Conservation (phyloP, 2,113 vertebrate genomes). For the Rynchops niger region DNA sequence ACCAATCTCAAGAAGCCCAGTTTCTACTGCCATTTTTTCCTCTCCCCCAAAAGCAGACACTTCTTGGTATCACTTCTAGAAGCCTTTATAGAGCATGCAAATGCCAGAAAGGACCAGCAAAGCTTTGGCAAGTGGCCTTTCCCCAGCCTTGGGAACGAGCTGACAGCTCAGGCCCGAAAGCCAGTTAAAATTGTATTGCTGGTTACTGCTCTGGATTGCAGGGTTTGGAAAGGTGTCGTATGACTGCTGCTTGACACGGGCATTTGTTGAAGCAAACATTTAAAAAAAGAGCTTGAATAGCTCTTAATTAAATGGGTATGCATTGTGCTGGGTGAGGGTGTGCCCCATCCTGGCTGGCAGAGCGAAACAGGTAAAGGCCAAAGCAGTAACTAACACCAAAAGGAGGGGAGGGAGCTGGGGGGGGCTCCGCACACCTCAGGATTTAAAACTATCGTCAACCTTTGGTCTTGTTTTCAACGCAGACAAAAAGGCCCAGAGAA, state of each 20-base stretch:
- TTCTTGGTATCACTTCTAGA: background rate
- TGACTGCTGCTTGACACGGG: slow-evolving; percentile 1
- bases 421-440: background rate
- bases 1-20: background rate
- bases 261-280: slow-evolving; percentile 12
- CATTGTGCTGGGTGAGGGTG: slow-evolving; percentile 41
- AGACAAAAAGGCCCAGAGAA: background rate
- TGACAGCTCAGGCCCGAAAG: background rate
- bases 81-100: background rate
- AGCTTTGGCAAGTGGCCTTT: background rate
- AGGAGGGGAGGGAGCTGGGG: background rate
- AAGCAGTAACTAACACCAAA: background rate
- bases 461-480: background rate
- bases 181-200: background rate
- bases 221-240: background rate
- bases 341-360: slow-evolving; percentile 29
- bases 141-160: background rate
- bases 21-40: background rate
- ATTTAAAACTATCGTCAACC: background rate
- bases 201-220: background rate
- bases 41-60: background rate
- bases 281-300: background rate
- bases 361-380: background rate
- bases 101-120: background rate
- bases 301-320: slow-evolving; percentile 25